Evolutionary conservation across 2,113 vertebrate genomes (phyloP).

Genomic region (Mesembrinibis cayennensis): DNA sequence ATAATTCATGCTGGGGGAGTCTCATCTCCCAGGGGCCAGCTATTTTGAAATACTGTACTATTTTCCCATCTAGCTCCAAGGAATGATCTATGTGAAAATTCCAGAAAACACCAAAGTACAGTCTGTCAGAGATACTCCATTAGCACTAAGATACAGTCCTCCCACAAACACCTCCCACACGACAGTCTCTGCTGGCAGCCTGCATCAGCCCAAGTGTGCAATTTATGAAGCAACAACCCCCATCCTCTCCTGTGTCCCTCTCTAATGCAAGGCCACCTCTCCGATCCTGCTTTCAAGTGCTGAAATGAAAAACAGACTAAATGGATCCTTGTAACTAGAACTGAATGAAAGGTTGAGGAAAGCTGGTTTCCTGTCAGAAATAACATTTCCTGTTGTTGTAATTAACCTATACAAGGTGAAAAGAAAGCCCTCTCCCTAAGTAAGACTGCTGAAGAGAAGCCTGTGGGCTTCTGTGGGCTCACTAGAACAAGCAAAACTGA

Average conservation of each 20-base stretch:
- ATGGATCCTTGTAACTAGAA: neutral
- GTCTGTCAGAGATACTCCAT: neutral
- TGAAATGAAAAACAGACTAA: slow-evolving; percentile 18
- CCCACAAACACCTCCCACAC: neutral
- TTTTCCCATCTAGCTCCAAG: slow-evolving; percentile 14
- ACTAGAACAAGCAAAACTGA: neutral
- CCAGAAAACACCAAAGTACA: neutral
- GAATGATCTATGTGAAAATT: slow-evolving; percentile 13
- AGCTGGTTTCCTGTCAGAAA: slow-evolving; percentile 9
- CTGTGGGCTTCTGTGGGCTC: neutral
- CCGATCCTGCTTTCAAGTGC: neutral
- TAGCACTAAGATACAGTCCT: neutral
- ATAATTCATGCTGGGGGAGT: slow-evolving; percentile 47
- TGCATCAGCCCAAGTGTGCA: neutral
- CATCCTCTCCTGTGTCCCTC: neutral
- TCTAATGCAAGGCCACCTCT: neutral
- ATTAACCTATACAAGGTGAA: neutral
- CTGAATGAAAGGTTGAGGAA: neutral
- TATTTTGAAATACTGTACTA: slow-evolving; percentile 26
- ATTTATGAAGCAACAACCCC: neutral
- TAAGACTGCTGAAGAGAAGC: neutral
- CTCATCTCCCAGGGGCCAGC: neutral
- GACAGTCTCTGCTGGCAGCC: neutral
- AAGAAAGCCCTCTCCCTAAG: neutral
- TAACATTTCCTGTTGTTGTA: neutral